phyloP scores from a whole-genome alignment of 2,113 vertebrate species.

The Lagopus muta region DNA sequence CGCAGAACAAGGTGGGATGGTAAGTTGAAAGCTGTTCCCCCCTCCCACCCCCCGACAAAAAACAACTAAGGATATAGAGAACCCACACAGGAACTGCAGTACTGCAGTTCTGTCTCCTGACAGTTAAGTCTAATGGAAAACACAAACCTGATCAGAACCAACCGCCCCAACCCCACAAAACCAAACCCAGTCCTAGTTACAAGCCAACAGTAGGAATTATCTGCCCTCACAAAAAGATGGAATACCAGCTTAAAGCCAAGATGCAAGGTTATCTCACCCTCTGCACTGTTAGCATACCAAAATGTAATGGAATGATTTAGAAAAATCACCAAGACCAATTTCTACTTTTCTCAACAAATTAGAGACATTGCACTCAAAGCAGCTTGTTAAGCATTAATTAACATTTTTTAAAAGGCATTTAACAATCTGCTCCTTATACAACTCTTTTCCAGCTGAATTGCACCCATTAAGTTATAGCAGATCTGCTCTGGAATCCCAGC shows the following conservation, averaged over 20 bases:
- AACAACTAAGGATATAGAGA: not conserved
- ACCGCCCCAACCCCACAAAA: not conserved
- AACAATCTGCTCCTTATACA: slow-evolving; percentile 57
- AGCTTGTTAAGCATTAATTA: slow-evolving; percentile 54
- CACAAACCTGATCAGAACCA: not conserved
- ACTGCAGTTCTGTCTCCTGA: not conserved
- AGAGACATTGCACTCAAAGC: slow-evolving; percentile 10
- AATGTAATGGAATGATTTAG: slow-evolving; percentile 41
- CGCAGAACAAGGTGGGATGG: not conserved
- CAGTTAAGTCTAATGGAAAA: not conserved
- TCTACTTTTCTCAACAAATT: not conserved
- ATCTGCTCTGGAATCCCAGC: slow-evolving; percentile 30
- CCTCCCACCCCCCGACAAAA: not conserved
- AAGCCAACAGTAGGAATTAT: not conserved
- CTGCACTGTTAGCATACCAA: not conserved
- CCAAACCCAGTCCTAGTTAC: not conserved
- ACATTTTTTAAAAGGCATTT: slow-evolving; percentile 22
- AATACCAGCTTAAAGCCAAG: not conserved
- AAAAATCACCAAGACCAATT: not conserved
- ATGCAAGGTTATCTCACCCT: not conserved
- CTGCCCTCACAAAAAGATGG: not conserved
- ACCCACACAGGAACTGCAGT: not conserved
- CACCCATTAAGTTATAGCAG: slow-evolving; percentile 36
- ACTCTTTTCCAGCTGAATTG: slow-evolving; percentile 52
- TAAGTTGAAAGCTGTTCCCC: not conserved